Conservation (phyloP, 2,113 vertebrate genomes). For the Percopsis transmontana region DNA sequence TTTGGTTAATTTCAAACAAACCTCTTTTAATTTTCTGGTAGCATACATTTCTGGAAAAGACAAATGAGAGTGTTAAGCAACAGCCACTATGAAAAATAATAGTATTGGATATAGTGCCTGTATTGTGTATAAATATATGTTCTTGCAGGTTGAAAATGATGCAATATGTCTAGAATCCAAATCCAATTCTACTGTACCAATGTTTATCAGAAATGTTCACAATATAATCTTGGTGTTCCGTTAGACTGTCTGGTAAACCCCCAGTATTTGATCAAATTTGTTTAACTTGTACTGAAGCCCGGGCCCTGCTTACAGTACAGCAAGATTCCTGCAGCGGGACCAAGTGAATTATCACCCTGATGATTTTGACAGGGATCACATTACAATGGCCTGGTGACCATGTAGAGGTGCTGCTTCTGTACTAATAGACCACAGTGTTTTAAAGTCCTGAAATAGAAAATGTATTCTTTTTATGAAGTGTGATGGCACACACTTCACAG, state of each 20-base stretch:
- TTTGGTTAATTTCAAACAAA: conserved; percentile 45
- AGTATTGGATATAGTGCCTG: no score
- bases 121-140: not conserved
- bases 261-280: not conserved
- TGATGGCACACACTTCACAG: conserved; percentile 25
- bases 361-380: conserved; percentile 49
- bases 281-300: not conserved
- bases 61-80: conserved; percentile 7
- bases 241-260: no score
- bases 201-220: not conserved
- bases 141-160: not conserved
- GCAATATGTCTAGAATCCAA: not conserved
- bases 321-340: conserved; percentile 16
- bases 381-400: conserved; percentile 53
- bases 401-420: conserved; percentile 33
- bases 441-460: conserved; percentile 38
- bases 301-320: not conserved
- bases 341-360: conserved; percentile 37
- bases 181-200: not conserved
- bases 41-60: conserved; percentile 69
- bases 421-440: conserved; percentile 46
- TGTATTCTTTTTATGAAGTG: conserved; percentile 14
- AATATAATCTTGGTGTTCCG: not conserved
- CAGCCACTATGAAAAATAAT: not conserved
- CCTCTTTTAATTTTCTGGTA: conserved; percentile 70